phyloP scores from a whole-genome alignment of 2,113 vertebrate species.

The Natator depressus region DNA sequence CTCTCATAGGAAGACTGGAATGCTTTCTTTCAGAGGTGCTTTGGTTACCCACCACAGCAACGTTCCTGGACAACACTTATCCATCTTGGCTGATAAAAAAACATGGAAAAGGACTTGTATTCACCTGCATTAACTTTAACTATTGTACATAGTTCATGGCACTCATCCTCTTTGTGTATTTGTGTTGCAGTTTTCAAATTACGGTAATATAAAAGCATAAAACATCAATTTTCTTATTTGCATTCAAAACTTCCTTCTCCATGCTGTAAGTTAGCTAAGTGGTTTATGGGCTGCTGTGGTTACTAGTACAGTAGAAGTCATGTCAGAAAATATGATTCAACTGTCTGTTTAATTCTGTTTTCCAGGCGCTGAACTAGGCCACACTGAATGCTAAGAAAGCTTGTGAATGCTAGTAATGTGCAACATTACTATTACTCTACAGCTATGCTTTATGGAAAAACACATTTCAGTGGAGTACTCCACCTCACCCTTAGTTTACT shows the following conservation, averaged over 20 bases:
- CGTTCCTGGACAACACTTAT: background rate
- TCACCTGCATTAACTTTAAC: background rate
- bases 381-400: background rate
- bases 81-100: background rate
- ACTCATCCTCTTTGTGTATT: background rate
- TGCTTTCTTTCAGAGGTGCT: background rate
- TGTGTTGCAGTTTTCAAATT: background rate
- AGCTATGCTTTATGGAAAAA: background rate
- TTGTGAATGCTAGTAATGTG: background rate
- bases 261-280: constrained; percentile 16
- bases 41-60: background rate
- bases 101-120: background rate
- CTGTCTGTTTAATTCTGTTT: background rate
- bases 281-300: background rate
- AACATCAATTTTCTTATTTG: background rate
- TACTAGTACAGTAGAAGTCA: background rate
- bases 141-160: background rate
- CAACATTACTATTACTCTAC: background rate
- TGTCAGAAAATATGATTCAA: constrained; percentile 4
- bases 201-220: background rate
- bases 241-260: background rate
- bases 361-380: background rate
- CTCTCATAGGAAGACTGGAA: background rate
- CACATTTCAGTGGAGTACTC: background rate
- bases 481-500: no score